Evolutionary conservation across 2,888 invertebrate genomes (phyloP).

Genomic region (Eueremaeus valkanovi): DNA sequence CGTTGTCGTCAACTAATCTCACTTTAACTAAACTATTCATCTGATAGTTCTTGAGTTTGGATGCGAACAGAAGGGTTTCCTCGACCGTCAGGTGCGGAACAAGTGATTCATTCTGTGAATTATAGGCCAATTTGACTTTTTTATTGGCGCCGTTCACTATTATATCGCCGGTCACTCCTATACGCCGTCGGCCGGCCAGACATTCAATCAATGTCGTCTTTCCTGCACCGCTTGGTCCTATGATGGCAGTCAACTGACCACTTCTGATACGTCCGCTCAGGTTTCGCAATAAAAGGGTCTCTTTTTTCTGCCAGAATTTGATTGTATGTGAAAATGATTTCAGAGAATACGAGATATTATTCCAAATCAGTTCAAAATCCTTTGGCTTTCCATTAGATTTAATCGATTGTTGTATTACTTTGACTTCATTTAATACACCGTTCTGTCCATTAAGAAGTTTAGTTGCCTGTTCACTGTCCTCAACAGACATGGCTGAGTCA

Average conservation of each 20-base stretch:
- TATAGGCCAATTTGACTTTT: slow-evolving; percentile 42
- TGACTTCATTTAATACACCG: background rate
- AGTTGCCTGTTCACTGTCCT: background rate
- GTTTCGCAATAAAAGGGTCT: slow-evolving; percentile 19
- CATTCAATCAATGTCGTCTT: slow-evolving; percentile 40
- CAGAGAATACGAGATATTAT: slow-evolving; percentile 39
- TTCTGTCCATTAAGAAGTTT: background rate
- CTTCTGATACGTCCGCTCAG: slow-evolving; percentile 38
- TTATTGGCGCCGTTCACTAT: slow-evolving; percentile 31
- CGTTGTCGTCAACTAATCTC: slow-evolving; percentile 39
- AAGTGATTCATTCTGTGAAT: slow-evolving; percentile 41
- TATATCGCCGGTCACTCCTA: slow-evolving; percentile 39
- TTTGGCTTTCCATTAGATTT: background rate
- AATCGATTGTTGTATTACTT: background rate
- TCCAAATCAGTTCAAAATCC: slow-evolving; percentile 40
- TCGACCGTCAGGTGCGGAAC: slow-evolving; percentile 40
- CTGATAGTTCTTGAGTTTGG: slow-evolving; percentile 43
- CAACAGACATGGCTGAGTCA: background rate
- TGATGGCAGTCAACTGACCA: slow-evolving; percentile 38
- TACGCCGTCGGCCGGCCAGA: slow-evolving; percentile 32
- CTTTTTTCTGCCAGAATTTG: slow-evolving; percentile 23
- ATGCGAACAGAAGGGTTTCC: slow-evolving; percentile 43
- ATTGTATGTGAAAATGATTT: background rate
- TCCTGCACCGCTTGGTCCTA: slow-evolving; percentile 40
- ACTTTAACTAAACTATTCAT: slow-evolving; percentile 38